Percentiles rank a stretch among this genome's conserved stretches.
phyloP scores from a whole-genome alignment of 2,888 invertebrate species.

The Campoplex nolae region DNA sequence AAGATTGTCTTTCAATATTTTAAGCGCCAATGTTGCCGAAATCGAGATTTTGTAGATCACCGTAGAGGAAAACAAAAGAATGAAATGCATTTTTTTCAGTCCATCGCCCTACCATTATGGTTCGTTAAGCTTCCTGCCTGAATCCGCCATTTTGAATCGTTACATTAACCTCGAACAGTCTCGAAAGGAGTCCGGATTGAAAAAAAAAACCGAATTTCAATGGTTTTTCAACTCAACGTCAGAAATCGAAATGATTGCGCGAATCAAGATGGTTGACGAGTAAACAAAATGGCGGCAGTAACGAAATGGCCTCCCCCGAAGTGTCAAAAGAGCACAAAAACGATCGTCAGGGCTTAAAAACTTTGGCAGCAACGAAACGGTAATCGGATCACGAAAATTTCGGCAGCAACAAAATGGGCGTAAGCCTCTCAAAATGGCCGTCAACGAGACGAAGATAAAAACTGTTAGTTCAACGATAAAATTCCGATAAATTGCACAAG shows the following conservation, averaged over 20 bases:
- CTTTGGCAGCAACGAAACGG: not conserved
- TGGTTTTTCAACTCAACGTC: not conserved
- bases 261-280: not conserved
- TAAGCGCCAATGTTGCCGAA: not conserved
- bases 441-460: not conserved
- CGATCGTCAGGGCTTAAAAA: not conserved
- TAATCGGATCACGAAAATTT: not conserved
- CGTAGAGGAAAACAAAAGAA: not conserved
- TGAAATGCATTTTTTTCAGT: not conserved
- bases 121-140: not conserved
- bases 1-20: not conserved
- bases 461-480: slow-evolving; percentile 78
- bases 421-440: not conserved
- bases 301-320: not conserved
- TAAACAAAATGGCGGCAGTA: not conserved
- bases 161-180: not conserved
- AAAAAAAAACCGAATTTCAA: not conserved
- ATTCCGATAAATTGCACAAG: slow-evolving; percentile 83
- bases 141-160: not conserved
- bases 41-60: not conserved
- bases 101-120: not conserved
- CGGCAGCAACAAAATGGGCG: not conserved
- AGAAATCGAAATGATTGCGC: not conserved
- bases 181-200: not conserved
- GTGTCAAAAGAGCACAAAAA: not conserved